Percentiles rank a stretch among this genome's conserved stretches.
Conservation (phyloP, 1,140 invertebrate species). For the Babylonia areolata region DNA sequence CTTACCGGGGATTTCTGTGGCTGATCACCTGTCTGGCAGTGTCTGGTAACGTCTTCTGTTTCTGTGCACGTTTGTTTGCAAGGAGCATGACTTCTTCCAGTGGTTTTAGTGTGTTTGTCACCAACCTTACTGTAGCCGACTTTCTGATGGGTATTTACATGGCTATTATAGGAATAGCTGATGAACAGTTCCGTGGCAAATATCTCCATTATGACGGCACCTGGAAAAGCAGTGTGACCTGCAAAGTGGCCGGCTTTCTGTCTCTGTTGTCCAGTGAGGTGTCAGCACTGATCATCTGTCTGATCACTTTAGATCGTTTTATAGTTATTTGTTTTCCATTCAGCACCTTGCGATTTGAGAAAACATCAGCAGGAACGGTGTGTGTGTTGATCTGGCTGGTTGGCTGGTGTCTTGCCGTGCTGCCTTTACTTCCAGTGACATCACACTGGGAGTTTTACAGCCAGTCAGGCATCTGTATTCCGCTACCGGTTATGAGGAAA, state of each 20-base stretch:
- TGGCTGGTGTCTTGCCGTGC: neutral
- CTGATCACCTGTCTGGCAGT: slow-evolving; percentile 47
- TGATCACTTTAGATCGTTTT: slow-evolving; percentile 42
- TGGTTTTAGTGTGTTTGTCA: slow-evolving; percentile 55
- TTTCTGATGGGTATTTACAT: slow-evolving; percentile 62
- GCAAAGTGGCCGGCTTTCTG: slow-evolving; percentile 51
- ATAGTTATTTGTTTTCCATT: slow-evolving; percentile 61
- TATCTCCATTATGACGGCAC: slow-evolving; percentile 56
- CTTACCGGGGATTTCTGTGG: slow-evolving; percentile 48
- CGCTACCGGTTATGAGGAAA: neutral
- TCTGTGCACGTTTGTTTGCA: slow-evolving; percentile 47
- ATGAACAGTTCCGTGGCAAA: slow-evolving; percentile 42
- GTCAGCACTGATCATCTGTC: neutral
- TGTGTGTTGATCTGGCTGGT: slow-evolving; percentile 18
- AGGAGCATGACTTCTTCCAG: slow-evolving; percentile 32
- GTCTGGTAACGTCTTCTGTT: slow-evolving; percentile 50
- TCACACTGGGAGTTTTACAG: slow-evolving; percentile 16
- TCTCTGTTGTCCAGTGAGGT: slow-evolving; percentile 18
- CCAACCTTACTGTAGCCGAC: slow-evolving; percentile 63
- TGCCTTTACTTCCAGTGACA: slow-evolving; percentile 8
- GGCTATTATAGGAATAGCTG: slow-evolving; percentile 38
- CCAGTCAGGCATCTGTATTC: slow-evolving; percentile 1
- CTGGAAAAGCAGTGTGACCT: slow-evolving; percentile 58
- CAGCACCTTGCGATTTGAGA: neutral
- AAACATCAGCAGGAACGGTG: neutral